These are phyloP conservation scores for Melinopterus prodromus DNA, from an alignment of 2,888 invertebrate species.

Conservation along the genomic window DNA sequence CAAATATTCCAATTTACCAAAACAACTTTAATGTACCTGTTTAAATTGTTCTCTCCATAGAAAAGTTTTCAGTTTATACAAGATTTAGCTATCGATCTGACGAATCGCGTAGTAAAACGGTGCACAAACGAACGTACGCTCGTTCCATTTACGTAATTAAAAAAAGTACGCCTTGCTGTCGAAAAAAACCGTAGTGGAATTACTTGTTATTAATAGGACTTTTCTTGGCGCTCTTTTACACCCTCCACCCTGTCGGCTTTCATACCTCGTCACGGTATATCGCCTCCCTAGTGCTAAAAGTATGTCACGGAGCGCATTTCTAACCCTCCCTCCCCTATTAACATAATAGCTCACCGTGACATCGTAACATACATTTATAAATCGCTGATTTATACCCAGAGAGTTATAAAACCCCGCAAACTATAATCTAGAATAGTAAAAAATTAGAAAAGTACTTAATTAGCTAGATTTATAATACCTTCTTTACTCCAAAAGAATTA, in stretches of 20 bases:
- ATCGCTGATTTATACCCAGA: background rate
- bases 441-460: background rate
- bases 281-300: background rate
- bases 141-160: background rate
- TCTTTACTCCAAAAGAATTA: no score
- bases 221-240: background rate
- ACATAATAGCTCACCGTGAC: background rate
- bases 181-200: background rate
- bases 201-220: background rate
- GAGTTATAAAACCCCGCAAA: no score
- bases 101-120: background rate
- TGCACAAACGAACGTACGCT: background rate
- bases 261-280: background rate
- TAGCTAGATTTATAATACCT: background rate
- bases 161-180: background rate
- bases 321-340: background rate
- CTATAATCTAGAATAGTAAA: no score
- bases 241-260: background rate
- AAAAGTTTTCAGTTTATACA: background rate
- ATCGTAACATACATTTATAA: slow-evolving; percentile 4
- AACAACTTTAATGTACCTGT: no score
- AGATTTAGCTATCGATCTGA: background rate
- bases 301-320: background rate
- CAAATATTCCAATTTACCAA: no score
- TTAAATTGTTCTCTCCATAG: background rate